These are phyloP conservation scores for Spinus pinus DNA, from an alignment of 2,797 vertebrate species.

Conservation along the genomic window DNA sequence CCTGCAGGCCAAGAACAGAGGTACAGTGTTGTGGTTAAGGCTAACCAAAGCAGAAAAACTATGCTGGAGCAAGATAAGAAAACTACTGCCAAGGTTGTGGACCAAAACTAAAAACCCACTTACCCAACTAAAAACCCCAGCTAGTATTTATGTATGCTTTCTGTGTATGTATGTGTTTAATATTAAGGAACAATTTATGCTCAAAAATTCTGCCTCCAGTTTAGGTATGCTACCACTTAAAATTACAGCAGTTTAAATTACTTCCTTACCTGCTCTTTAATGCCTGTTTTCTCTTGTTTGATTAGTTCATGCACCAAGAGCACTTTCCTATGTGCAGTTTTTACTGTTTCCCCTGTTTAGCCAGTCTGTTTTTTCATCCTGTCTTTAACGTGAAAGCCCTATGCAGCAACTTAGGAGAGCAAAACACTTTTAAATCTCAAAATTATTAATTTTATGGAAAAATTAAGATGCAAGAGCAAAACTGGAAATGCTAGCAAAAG, in stretches of 20 bases:
- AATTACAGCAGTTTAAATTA: neutral
- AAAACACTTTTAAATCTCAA: neutral
- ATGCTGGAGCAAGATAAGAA: neutral
- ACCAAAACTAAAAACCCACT: neutral
- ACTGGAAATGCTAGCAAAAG: neutral
- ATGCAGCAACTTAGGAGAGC: neutral
- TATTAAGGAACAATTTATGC: neutral
- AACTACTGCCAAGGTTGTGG: neutral
- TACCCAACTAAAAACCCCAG: neutral
- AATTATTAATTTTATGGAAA: neutral
- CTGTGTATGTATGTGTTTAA: neutral
- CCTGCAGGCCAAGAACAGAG: neutral
- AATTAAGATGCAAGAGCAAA: neutral
- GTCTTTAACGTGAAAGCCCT: neutral
- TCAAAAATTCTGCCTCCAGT: neutral
- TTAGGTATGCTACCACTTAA: neutral
- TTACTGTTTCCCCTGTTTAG: neutral
- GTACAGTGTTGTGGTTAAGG: neutral
- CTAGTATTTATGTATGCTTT: neutral
- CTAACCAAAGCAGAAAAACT: neutral
- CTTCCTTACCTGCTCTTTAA: slow-evolving; percentile 5
- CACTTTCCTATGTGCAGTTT: neutral
- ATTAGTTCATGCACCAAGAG: neutral
- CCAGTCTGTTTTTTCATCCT: neutral
- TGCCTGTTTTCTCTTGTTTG: neutral